Conservation (phyloP, 2,797 vertebrate species). For the Atherinosoma microstoma region DNA sequence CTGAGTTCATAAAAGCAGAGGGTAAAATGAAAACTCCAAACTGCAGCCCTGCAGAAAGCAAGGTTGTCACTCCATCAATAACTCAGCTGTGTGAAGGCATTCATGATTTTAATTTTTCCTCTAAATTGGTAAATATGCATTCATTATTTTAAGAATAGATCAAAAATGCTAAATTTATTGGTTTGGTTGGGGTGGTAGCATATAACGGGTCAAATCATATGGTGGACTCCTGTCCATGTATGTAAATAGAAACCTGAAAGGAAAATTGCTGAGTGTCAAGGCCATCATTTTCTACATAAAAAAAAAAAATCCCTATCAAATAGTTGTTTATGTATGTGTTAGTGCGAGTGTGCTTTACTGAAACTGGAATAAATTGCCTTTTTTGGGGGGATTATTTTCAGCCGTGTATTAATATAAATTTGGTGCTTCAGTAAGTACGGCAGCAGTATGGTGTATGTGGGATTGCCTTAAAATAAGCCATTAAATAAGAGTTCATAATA, state of each 20-base stretch:
- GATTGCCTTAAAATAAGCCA: conserved; percentile 3
- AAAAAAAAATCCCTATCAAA: not conserved
- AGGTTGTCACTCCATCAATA: conserved; percentile 1
- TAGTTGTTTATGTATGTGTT: not conserved
- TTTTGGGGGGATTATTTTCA: conserved; percentile 14
- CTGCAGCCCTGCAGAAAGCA: conserved; percentile 9
- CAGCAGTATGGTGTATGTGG: not conserved
- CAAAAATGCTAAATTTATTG: not conserved
- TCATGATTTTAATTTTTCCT: not conserved
- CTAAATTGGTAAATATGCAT: not conserved
- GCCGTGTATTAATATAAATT: conserved; percentile 2
- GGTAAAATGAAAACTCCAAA: conserved; percentile 20
- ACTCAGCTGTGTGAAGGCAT: not conserved
- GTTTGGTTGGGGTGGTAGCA: not conserved
- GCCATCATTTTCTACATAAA: not conserved
- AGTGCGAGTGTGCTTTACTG: not conserved
- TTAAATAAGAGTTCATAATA: conserved; percentile 6
- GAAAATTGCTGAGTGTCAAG: not conserved
- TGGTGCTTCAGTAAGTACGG: not conserved
- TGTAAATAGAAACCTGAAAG: not conserved
- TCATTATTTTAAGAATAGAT: not conserved
- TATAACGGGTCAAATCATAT: not conserved
- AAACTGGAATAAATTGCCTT: not conserved
- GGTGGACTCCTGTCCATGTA: not conserved
- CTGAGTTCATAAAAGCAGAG: conserved; percentile 29